Base-by-base conservation (phyloP, 2,797 vertebrate species). In the Sylvilagus floridanus region DNA sequence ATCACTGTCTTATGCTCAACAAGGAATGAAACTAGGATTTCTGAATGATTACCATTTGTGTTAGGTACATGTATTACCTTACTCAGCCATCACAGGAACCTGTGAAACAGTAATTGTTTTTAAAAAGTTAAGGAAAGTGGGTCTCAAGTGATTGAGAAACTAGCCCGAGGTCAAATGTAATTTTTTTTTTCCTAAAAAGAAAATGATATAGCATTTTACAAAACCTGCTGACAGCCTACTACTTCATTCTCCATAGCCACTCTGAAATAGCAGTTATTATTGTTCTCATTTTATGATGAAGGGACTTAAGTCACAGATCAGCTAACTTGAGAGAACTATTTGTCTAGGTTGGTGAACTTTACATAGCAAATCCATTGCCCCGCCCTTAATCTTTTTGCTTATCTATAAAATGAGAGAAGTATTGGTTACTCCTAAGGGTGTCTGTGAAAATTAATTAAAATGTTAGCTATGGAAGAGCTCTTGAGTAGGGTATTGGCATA, bases 401-500 rank as follows among this genome's bases (percentile, higher is more conserved):
- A 3, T 54, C 24, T 66, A 63, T 69, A 54, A 85, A 93, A 50
- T 26, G 3, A 87, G 37, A 84, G 60, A 79, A 90, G 2, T 71
- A 42, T 5, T 32, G 47, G 13, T 3, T 82, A 77, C 1, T 37
- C 52, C 7, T 68, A 73, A 71, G 60, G 32, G 32, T 87, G 47
- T 22, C 13, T 81, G 30, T 84, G 14, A 85, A 5, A n/a, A 82
- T 68, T 88, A 82, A 88, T 82, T 93, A 57, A 76, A 92, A 76
- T 92, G 54, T 54, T 82, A 63, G 5, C 17, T 79, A 30, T 76
- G 62, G 91, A 89, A 92, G 21, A 89, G 52, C 24, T 89, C 19
- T 88, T 16, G 30, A 54, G 35, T 88, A 57, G 68, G 13, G 50
- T 0, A 75, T 83, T 85, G 57, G 4, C 17, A 76, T 30, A 24